A percentile compares a stretch with the other conserved stretches of the same genome.
These are phyloP conservation scores for Poecilus cupreus DNA, from an alignment of 2,888 invertebrate species.

Conservation along the genomic window DNA sequence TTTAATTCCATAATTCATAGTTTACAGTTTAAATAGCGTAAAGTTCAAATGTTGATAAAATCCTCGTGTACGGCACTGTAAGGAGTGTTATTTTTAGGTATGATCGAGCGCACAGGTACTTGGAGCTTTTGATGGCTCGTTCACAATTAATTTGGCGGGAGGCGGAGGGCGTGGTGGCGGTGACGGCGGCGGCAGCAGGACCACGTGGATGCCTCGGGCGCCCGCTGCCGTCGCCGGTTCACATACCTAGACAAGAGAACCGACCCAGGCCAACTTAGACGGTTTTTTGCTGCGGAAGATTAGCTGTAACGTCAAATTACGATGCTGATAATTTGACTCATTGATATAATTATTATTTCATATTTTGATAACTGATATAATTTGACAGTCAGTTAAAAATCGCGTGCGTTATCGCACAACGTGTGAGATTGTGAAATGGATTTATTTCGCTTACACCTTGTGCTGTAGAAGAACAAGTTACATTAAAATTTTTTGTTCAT, in stretches of 20 bases:
- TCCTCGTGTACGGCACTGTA: conserved; percentile 31
- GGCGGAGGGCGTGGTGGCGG: not conserved
- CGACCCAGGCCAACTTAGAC: not conserved
- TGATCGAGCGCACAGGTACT: conserved; percentile 47
- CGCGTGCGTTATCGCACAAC: not conserved
- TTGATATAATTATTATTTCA: conserved; percentile 11
- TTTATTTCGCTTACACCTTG: not conserved
- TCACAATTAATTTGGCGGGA: conserved; percentile 43
- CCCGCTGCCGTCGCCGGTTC: not conserved
- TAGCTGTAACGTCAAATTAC: not conserved
- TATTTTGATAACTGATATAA: not conserved
- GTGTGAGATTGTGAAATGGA: not conserved
- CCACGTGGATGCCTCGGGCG: conserved; percentile 41
- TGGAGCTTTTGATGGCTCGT: conserved; percentile 52
- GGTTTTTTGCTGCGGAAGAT: not conserved
- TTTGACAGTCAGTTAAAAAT: no score
- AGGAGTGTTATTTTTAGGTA: conserved; percentile 51
- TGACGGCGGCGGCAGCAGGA: conserved; percentile 1
- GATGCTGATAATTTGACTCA: not conserved
- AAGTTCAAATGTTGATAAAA: not conserved
- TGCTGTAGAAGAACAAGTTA: not conserved
- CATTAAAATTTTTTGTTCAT: not conserved
- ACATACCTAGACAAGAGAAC: not conserved
- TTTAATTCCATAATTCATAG: no score
- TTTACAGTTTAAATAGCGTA: no score